These are phyloP conservation scores for Dicroscelio sp. DNA, from an alignment of 2,888 invertebrate genomes.

Conservation along the genomic window DNA sequence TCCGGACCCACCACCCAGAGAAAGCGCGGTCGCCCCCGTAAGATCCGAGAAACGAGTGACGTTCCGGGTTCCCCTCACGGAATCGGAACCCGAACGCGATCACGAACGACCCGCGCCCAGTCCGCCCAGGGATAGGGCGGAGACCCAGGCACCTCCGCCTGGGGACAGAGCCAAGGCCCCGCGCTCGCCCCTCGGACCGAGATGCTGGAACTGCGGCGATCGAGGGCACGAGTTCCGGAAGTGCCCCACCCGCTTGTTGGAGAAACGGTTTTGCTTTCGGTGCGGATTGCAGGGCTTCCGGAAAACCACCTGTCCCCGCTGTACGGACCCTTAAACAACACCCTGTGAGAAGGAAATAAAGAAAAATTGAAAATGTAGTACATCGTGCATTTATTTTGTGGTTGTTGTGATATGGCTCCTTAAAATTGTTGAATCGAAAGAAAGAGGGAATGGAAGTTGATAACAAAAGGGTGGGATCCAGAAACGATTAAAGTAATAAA, in stretches of 20 bases:
- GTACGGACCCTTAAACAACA: not conserved
- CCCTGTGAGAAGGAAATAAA: too few species aligned
- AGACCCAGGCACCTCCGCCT: not conserved
- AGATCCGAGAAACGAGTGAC: not conserved
- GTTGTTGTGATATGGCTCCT: too few species aligned
- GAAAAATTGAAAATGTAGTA: too few species aligned
- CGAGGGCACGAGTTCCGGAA: not conserved
- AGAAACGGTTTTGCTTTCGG: not conserved
- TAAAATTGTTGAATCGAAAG: too few species aligned
- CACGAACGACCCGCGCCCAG: not conserved
- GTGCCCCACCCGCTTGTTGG: not conserved
- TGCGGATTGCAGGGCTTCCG: not conserved
- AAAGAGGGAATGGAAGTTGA: too few species aligned
- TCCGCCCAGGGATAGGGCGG: not conserved
- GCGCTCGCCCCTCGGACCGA: not conserved
- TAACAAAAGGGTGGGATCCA: too few species aligned
- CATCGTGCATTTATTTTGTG: too few species aligned
- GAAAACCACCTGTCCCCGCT: not conserved
- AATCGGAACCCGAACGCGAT: not conserved
- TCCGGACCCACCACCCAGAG: not conserved
- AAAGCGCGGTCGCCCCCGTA: not conserved
- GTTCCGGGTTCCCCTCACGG: not conserved
- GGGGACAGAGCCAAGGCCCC: not conserved
- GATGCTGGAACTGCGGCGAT: constrained; percentile 14
- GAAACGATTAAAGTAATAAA: too few species aligned